Conservation (phyloP, 2,113 vertebrate genomes). For the Amphilophus citrinellus region DNA sequence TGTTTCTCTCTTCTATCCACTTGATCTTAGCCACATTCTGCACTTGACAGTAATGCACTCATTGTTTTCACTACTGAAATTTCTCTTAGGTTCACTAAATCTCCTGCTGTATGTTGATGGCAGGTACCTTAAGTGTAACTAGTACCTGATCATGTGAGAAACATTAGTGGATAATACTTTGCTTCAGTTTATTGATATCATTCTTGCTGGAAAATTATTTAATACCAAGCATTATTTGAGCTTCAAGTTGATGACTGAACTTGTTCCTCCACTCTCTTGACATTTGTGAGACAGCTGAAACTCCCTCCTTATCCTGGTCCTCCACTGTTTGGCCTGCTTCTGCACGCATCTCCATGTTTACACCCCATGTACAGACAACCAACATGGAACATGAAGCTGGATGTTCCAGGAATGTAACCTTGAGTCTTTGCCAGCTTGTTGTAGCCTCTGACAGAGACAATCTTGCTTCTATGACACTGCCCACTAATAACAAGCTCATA, state of each 20-base stretch:
- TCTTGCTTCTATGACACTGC: conserved; percentile 45
- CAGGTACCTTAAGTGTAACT: background rate
- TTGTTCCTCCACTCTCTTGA: conserved; percentile 17
- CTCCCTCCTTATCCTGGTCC: background rate
- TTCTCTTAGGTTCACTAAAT: background rate
- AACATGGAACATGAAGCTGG: conserved; percentile 55
- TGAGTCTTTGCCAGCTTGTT: conserved; percentile 42
- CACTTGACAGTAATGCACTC: background rate
- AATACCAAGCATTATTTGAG: background rate
- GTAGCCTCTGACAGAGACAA: conserved; percentile 38
- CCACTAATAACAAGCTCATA: conserved; percentile 45
- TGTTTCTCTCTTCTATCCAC: background rate
- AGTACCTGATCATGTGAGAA: background rate
- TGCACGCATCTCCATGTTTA: conserved; percentile 48
- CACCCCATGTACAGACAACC: conserved; percentile 6
- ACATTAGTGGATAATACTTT: background rate
- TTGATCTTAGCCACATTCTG: background rate
- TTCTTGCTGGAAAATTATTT: background rate
- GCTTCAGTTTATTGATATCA: conserved; percentile 1
- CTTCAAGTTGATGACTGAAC: background rate
- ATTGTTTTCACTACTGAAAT: background rate
- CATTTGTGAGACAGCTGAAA: conserved; percentile 36
- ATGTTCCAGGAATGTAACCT: conserved; percentile 64
- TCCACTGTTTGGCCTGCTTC: conserved; percentile 40
- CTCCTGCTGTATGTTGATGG: background rate